phyloP scores from a whole-genome alignment of 37 sponge, comb jelly and placozoan genomes.

The Axinella damicornis region DNA sequence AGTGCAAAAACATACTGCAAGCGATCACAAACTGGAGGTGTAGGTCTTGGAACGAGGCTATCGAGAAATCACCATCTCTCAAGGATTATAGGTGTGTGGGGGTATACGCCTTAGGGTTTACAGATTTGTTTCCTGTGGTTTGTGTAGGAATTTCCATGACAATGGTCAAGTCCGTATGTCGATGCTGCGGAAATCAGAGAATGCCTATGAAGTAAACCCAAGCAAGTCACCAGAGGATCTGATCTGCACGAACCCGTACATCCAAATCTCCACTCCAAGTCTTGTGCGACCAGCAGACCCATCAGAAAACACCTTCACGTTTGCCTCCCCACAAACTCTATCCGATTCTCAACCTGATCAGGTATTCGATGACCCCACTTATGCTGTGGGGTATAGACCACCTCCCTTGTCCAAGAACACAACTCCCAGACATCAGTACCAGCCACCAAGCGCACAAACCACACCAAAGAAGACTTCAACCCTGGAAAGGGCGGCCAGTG shows the following conservation, averaged over 20 bases:
- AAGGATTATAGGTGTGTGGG: too few relatives aligned
- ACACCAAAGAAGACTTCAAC: not conserved
- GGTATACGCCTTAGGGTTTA: too few relatives aligned
- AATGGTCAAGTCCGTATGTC: not conserved
- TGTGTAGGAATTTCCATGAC: not conserved
- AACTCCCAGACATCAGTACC: too few relatives aligned
- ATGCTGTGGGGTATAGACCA: slow-evolving; percentile 5
- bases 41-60: too few relatives aligned
- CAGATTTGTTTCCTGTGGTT: too few relatives aligned
- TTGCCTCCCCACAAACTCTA: not conserved
- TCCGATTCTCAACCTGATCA: too few relatives aligned
- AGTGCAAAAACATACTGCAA: too few relatives aligned
- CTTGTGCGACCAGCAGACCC: not conserved
- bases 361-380: slow-evolving; percentile 37
- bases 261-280: too few relatives aligned
- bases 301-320: not conserved
- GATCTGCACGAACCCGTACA: not conserved
- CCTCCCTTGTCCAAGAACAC: not conserved
- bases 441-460: too few relatives aligned
- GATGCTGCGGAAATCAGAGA: not conserved
- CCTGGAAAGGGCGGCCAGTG: not conserved
- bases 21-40: too few relatives aligned
- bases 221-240: not conserved
- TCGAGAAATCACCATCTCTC: too few relatives aligned
- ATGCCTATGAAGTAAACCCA: not conserved